Base-by-base conservation (phyloP, 2,113 vertebrate genomes). In the Amblyopsis rosae region DNA sequence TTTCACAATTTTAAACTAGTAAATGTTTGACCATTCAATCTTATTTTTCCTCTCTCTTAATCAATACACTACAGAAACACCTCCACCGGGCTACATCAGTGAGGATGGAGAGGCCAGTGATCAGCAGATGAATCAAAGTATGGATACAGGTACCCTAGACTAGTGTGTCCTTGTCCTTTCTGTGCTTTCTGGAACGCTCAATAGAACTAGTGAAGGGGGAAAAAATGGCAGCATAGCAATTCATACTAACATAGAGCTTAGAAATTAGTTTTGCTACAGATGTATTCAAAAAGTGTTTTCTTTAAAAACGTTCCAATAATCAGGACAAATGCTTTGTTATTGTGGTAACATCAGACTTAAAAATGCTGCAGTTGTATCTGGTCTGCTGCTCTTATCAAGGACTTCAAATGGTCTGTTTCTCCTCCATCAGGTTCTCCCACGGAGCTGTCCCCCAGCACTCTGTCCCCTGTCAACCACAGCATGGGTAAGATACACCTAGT, bases 101-200 rank as follows among this genome's bases (percentile, higher is more conserved):
- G 98, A 99, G 93, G 97, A 99, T 96, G 98, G 97, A 73, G 98
- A 99, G 90, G 96, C 97, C 46, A 99, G 92, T 70, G 97, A 99
- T 87, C 98, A 97, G 79, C 97, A 98, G 91, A 89, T 98, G 93
- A 98, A 98, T 94, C 97, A 99, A 95, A 99, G 96, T 93, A 99
- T 99, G 97, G 97, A 99, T 85, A 98, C 96, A 95, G 96, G 97
- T 98, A 94, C 56, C 12, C 48, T 78, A 82, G 72, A 80, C 59
- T 75, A 80, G 76, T 15, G 26, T 26, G 15, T 9, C 12, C 11
- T 63, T 12, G 19, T 62, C 12, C 32, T 59, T 2, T 11, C 45
- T 6, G 35, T 41, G 35, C 35, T 41, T 41, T 41, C 4, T 5
- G 35, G 6, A 41, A 41, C 7, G 7, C 7, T 41, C 35, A 41